These are phyloP conservation scores for Hippoglossus hippoglossus DNA, from an alignment of 2,797 vertebrate genomes.

Conservation along the genomic window DNA sequence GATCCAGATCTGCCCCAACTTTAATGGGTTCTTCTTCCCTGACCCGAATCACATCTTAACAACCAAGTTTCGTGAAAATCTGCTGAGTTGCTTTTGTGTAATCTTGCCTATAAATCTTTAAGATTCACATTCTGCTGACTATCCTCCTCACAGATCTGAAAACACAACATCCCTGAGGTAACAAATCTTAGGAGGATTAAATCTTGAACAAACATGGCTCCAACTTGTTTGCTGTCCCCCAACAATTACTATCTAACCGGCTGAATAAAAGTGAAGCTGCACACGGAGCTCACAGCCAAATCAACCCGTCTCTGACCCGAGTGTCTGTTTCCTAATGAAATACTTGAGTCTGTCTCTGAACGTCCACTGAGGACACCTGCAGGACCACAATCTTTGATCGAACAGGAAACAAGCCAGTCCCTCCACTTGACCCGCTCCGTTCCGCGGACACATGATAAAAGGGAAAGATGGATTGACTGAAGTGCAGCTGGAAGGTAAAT, in stretches of 20 bases:
- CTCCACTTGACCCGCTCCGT: slow-evolving; percentile 62
- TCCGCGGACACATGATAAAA: slow-evolving; percentile 57
- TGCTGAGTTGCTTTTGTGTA: no score
- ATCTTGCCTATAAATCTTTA: no score
- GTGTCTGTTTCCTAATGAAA: slow-evolving; percentile 46
- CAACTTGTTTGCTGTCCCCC: neutral
- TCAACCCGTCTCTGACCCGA: slow-evolving; percentile 38
- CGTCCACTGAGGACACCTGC: slow-evolving; percentile 37
- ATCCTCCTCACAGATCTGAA: neutral
- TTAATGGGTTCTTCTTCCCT: no score
- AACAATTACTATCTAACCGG: neutral
- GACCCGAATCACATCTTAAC: no score
- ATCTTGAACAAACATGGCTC: neutral
- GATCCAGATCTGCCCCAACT: no score
- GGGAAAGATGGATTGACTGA: slow-evolving; percentile 56
- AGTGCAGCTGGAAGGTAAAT: slow-evolving; percentile 64
- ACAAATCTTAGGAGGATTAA: neutral
- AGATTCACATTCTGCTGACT: no score
- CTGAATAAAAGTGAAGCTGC: slow-evolving; percentile 15
- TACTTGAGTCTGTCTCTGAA: slow-evolving; percentile 59
- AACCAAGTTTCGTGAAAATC: no score
- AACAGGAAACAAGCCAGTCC: slow-evolving; percentile 71
- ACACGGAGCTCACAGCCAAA: slow-evolving; percentile 11
- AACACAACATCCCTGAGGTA: neutral
- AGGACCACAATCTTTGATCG: slow-evolving; percentile 73